A percentile compares a stretch with the other conserved stretches of the same genome.
Conservation (phyloP, 2,797 vertebrate genomes). For the Urophycis tenuis region DNA sequence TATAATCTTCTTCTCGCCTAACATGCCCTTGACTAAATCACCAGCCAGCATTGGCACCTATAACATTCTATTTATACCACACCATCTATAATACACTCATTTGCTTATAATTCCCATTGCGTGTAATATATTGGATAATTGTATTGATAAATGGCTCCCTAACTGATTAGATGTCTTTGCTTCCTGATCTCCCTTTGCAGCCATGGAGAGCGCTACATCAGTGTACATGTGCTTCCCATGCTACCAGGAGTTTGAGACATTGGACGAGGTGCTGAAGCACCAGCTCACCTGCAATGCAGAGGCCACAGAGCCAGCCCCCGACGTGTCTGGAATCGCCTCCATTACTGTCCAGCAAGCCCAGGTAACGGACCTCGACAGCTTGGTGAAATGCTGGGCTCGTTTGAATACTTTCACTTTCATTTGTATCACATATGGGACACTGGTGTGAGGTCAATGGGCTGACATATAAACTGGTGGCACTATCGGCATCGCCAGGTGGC, state of each 20-base stretch:
- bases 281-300: conserved; percentile 75
- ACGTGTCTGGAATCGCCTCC: conserved; percentile 39
- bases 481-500: neutral
- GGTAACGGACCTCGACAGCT: conserved; percentile 38
- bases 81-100: neutral
- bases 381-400: neutral
- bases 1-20: neutral
- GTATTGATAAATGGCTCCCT: neutral
- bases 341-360: conserved; percentile 49
- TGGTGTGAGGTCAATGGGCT: neutral
- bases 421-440: neutral
- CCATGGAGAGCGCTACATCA: conserved; percentile 67
- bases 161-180: conserved; percentile 39
- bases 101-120: neutral
- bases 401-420: neutral
- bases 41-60: conserved; percentile 31
- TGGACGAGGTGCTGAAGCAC: conserved; percentile 76
- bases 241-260: conserved; percentile 75
- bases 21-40: conserved; percentile 27
- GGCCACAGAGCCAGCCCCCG: conserved; percentile 41
- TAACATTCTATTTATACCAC: neutral
- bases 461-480: neutral
- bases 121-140: neutral
- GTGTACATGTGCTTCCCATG: conserved; percentile 82
- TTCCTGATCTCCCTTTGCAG: conserved; percentile 40